Percentiles rank a stretch among this genome's conserved stretches.
These are phyloP conservation scores for Drosophila busckii DNA, from an alignment of 1,140 invertebrate genomes.

Conservation along the genomic window DNA sequence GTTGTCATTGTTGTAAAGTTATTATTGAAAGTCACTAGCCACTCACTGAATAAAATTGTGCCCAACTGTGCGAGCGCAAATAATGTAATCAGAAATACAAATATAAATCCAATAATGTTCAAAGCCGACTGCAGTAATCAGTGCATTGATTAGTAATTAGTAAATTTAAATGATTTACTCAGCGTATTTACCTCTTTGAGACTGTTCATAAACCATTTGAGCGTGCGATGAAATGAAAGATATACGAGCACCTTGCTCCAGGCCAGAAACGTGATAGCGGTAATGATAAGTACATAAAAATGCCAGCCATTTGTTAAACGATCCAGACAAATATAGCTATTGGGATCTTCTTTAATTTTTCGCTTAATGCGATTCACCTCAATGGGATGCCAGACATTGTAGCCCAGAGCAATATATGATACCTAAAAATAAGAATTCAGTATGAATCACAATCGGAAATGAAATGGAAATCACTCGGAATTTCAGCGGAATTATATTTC, in stretches of 20 bases:
- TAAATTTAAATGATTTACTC: too few species aligned
- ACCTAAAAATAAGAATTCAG: too few species aligned
- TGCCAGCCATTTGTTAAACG: neutral
- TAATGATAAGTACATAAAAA: neutral
- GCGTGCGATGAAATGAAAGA: neutral
- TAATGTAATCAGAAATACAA: neutral
- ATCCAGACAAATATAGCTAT: slow-evolving; percentile 9
- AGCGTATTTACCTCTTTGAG: slow-evolving; percentile 2
- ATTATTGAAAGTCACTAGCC: neutral
- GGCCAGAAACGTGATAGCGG: neutral
- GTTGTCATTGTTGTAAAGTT: neutral
- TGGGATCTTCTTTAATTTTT: neutral
- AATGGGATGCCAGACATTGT: slow-evolving; percentile 7
- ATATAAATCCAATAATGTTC: neutral
- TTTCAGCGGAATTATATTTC: too few species aligned
- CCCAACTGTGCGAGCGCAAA: slow-evolving; percentile 3
- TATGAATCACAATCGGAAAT: too few species aligned
- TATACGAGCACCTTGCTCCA: slow-evolving; percentile 9
- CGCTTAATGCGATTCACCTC: neutral
- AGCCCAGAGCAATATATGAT: neutral
- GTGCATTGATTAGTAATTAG: too few species aligned
- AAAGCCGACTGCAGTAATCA: neutral
- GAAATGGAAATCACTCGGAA: too few species aligned
- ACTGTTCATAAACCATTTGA: neutral
- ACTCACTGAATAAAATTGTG: neutral